phyloP scores from a whole-genome alignment of 2,113 vertebrate genomes.

The Tapirus terrestris region DNA sequence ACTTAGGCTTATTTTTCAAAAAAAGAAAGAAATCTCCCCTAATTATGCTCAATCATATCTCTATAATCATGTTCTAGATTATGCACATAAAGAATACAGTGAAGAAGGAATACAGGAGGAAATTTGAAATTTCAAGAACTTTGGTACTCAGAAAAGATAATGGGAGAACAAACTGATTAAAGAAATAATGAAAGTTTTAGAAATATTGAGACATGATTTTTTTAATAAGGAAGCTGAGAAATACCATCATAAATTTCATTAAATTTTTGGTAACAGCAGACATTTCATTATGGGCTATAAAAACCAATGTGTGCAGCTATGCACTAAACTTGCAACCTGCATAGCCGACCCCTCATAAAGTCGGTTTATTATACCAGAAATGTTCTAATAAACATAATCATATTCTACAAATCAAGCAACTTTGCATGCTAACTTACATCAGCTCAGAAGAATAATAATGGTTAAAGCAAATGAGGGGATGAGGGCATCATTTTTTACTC shows the following conservation, averaged over 20 bases:
- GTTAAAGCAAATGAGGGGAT: not conserved
- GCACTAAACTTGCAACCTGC: conserved; percentile 49
- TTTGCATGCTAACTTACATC: conserved; percentile 6
- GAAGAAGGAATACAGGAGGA: conserved; percentile 62
- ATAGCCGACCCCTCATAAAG: conserved; percentile 54
- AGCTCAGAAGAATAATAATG: not conserved
- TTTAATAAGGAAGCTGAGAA: conserved; percentile 65
- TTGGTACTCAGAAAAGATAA: conserved; percentile 48
- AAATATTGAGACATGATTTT: conserved; percentile 57
- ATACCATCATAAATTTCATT: conserved; percentile 70
- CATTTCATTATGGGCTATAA: conserved; percentile 58
- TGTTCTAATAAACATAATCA: conserved; percentile 72
- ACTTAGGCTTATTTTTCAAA: conserved; percentile 19
- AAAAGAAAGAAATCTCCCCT: conserved; percentile 53
- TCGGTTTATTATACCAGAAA: conserved; percentile 61
- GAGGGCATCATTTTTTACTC: not conserved
- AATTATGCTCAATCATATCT: conserved; percentile 52
- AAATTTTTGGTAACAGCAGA: conserved; percentile 65
- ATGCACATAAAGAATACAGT: conserved; percentile 60
- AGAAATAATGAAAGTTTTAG: conserved; percentile 74
- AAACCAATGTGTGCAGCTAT: conserved; percentile 49
- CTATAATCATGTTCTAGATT: not conserved
- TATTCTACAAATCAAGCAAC: conserved; percentile 35
- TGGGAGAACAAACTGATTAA: conserved; percentile 71
- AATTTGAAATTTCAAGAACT: conserved; percentile 52